Evolutionary conservation across 2,888 invertebrate genomes (phyloP).

Genomic region (Parapristionchus giblindavisi): DNA sequence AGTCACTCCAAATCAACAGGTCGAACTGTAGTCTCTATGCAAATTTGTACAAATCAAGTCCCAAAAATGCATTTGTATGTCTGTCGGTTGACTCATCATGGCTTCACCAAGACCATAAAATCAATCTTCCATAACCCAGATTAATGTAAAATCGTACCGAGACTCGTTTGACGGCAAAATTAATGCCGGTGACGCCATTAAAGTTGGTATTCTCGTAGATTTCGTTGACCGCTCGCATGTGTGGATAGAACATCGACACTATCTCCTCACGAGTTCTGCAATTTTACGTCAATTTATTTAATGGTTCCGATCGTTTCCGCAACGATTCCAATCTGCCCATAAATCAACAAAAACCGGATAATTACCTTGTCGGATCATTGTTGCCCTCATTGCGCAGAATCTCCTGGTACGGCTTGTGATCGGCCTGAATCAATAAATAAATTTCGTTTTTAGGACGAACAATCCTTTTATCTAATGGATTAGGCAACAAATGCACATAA

Average conservation of each 20-base stretch:
- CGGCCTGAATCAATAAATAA: constrained; percentile 84
- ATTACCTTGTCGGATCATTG: constrained; percentile 67
- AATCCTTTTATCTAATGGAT: no score
- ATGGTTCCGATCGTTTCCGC: not conserved
- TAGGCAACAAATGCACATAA: no score
- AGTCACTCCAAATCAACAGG: no score
- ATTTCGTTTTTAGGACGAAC: not conserved
- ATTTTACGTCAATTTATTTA: not conserved
- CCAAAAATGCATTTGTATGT: no score
- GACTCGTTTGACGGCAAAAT: constrained; percentile 91
- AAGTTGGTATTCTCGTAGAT: constrained; percentile 94
- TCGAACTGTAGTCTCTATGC: no score
- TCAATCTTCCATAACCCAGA: no score
- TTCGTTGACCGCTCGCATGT: constrained; percentile 96
- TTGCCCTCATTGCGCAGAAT: constrained; percentile 78
- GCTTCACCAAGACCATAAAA: no score
- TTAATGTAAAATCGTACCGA: no score
- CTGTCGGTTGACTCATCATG: no score
- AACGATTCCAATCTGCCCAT: not conserved
- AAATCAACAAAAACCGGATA: no score
- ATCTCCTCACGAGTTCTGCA: constrained; percentile 91
- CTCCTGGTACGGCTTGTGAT: constrained; percentile 95
- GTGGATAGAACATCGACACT: constrained; percentile 93
- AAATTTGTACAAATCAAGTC: no score
- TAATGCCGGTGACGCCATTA: constrained; percentile 92